Base-by-base conservation (phyloP, 2,113 vertebrate genomes). In the human (Homo sapiens) region DNA sequence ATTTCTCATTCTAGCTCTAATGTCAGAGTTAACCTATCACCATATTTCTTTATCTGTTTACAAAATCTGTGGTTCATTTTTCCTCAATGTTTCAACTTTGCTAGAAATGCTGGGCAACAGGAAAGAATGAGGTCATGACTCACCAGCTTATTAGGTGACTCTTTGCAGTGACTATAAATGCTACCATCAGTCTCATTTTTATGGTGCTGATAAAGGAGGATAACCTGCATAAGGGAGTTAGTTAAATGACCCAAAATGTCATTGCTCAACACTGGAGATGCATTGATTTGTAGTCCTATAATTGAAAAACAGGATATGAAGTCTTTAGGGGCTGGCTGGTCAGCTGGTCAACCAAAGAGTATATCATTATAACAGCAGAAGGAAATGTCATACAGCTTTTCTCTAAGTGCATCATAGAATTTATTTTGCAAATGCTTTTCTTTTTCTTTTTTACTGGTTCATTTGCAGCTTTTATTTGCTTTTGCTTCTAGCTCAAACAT, bases 171-270 rank as follows among this genome's bases (percentile, higher is more conserved):
- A 93, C 96, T 52, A 8, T 79, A 97, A 85, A 96, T 50, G 52
- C 86, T 97, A 86, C 83, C 57, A 0, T 95, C 48, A 73, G 40
- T 87, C 86, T 97, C 75, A 4, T 75, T 96, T 98, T 98, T 97
- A 98, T 95, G 84, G 32, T 91, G 11, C 52, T 96, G 94, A 97
- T 94, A 97, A 97, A 94, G 73, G 40, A 97, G 82, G 66, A 89
- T 75, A 97, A 94, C 88, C 90, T 96, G 68, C 70, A 72, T 85
- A 80, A 95, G 88, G 83, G 50, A 96, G 96, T 97, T 97, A 97
- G 97, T 96, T 97, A 97, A 98, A 97, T 98, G 97, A 97, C 43
- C 80, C 90, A 94, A 97, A 97, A 98, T 96, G 78, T 93, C 97
- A 96, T 95, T 94, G 87, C 66, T 59, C 78, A 97, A 89, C 59